Evolutionary conservation across 2,113 vertebrate genomes (phyloP), one percentile per base, ranked within the genome.

Genomic region (Saccopteryx bilineata): DNA sequence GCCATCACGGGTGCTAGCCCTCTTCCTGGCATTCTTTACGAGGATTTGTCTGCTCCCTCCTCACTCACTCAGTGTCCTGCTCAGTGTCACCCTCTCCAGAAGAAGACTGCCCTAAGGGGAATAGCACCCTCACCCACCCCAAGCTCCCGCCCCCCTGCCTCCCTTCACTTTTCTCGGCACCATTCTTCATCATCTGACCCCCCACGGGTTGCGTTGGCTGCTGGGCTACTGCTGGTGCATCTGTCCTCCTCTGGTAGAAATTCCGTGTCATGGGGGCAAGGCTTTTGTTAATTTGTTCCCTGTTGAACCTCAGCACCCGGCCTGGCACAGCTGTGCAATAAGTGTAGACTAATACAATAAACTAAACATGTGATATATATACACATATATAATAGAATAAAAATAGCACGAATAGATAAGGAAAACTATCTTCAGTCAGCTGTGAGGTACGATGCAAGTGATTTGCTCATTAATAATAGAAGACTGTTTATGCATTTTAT

Each of bases 331-430:
- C 28, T 33, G 4, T 83, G 78, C 0, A 5, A 48, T 79, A 74
- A 50, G 33, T 76, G 48, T 5, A 39, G 65, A 65, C 63, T 58
- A 50, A 81, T n/a, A 19, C 46, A 39, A 56, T 81, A 82, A 58
- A 58, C 33, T 69, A 65, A 81, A 76, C 89, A 24, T 91, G 65
- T 50, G 85, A 26, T 50, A n/a, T 52, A 7, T 18, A n/a, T 5
- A 10, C 4, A 17, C 4, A 17, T 60, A 24, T 52, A 21, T 56
- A 66, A 78, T 12, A 52, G 68, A 79, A 79, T 91, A 80, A 87
- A 91, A 92, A 71, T 66, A 66, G 85, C 76, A 28, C 31, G 69
- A 68, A 52, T 9, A 28, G 14, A 17, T 80, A 83, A 92, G 72
- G 56, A 65, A 58, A 65, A 33, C 1, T 58, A 4, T 15, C 71